Conservation (phyloP, 92 coral and sea anemone genomes). For the Epizoanthus ramosus region DNA sequence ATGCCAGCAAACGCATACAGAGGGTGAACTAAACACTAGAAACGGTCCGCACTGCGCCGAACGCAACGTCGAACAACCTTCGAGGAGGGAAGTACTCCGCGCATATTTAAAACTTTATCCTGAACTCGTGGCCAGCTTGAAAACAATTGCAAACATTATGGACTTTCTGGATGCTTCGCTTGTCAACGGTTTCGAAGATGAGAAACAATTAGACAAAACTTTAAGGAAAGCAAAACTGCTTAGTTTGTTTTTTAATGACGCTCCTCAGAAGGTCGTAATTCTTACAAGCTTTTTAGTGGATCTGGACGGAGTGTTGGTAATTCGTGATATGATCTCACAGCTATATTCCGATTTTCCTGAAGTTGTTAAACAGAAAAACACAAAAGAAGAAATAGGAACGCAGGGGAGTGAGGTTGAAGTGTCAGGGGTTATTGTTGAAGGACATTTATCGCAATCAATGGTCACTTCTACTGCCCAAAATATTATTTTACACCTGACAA, state of each 20-base stretch:
- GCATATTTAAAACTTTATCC: neutral
- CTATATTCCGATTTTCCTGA: conserved; percentile 1
- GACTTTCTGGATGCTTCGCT: conserved; percentile 14
- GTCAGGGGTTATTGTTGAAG: conserved; percentile 7
- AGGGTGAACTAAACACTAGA: neutral
- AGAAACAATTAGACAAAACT: neutral
- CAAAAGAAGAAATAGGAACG: neutral
- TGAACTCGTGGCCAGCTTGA: neutral
- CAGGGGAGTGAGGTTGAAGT: neutral
- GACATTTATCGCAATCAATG: neutral
- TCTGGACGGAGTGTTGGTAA: conserved; percentile 2
- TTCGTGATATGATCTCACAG: conserved; percentile 21
- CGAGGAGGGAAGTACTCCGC: neutral
- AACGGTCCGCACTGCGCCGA: too few relatives aligned
- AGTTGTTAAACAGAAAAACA: conserved; percentile 6
- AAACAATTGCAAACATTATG: neutral
- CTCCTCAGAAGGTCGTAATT: neutral
- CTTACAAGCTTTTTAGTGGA: conserved; percentile 6
- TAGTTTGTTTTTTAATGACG: neutral
- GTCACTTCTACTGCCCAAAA: neutral
- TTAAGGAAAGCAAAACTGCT: neutral
- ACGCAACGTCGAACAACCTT: neutral
- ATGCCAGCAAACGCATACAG: neutral
- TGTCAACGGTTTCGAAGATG: conserved; percentile 2
- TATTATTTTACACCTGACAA: neutral